These are phyloP conservation scores for Macrostomum lignano DNA, from an alignment of 1,140 invertebrate genomes.

Conservation along the genomic window DNA sequence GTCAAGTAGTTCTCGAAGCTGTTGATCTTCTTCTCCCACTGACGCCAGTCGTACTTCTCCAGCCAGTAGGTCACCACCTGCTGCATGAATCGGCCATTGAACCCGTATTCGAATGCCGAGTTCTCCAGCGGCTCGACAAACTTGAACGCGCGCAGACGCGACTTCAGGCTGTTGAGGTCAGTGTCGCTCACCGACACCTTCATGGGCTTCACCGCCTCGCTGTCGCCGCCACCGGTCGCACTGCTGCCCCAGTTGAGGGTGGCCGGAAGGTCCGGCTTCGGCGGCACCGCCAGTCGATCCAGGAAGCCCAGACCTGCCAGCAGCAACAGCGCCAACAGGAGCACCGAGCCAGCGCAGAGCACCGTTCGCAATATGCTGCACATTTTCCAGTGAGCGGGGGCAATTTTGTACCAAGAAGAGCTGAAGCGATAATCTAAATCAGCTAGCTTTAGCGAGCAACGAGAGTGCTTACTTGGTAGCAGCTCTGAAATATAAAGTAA, in stretches of 20 bases:
- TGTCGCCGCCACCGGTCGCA: neutral
- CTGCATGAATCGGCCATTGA: slow-evolving; percentile 6
- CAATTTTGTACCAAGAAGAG: neutral
- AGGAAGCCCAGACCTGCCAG: neutral
- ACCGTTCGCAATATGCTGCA: neutral
- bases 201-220: no score
- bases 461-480: no score
- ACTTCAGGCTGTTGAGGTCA: no score
- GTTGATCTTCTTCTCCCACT: slow-evolving; percentile 39
- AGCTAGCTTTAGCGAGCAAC: no score
- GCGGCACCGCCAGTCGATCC: neutral
- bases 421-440: no score
- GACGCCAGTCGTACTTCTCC: slow-evolving; percentile 41
- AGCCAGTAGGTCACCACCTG: slow-evolving; percentile 43
- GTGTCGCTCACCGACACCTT: no score
- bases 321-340: no score
- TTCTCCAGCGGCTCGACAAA: slow-evolving; percentile 1
- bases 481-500: no score
- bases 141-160: no score
- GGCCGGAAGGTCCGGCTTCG: neutral
- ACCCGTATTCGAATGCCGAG: slow-evolving; percentile 7
- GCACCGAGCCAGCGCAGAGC: neutral
- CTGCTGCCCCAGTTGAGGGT: neutral
- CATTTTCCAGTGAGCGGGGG: neutral
- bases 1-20: slow-evolving; percentile 39